Base-by-base conservation (phyloP, 2,888 invertebrate species). In the Syrista parreyssii region DNA sequence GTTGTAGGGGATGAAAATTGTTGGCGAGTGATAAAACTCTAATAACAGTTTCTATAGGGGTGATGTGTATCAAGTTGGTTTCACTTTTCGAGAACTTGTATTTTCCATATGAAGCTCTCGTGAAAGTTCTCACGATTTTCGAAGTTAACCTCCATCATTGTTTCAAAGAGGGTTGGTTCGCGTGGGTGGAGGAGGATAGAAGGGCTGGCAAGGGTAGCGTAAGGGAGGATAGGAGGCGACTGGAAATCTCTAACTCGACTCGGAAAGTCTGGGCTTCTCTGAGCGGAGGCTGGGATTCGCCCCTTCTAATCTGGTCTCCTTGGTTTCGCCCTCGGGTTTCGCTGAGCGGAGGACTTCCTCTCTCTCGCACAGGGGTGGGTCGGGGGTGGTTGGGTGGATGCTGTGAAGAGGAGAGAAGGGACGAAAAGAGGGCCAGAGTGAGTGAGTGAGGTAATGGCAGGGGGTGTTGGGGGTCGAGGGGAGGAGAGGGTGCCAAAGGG, bases 291-390 rank as follows among this genome's bases (percentile, higher is more conserved):
- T 84, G 86, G 87, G 87, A 84, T 86, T 86, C 87, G 86, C 84
- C 88, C 88, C 87, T 89, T 90, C 89, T 91, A 91, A 91, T 91
- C 90, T 87, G 87, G 91, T 90, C 91, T 89, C 90, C 90, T 90
- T 90, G 91, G 91, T 91, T 90, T 91, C 90, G 86, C 90, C 90
- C 89, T 87, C 88, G 86, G 84, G 85, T 85, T 86, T 84, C 84
- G 82, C 82, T 69, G 76, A 68, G 73, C 32, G 79, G 79, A 73
- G 68, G 69, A 77, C 75, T 73, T 11, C 36, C 40, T 72, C 71
- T 55, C 40, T 40, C 40, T 15, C 40, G 4, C 4, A 0, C 69
- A 31, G 69, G 69, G 12, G 34, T 12, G 82, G 82, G 78, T 80
- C 82, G 79, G 76, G 83, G 82, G 77, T 75, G 81, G 76, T 34